Base-by-base conservation (phyloP, 2,797 vertebrate species). In the Trachops cirrhosus region DNA sequence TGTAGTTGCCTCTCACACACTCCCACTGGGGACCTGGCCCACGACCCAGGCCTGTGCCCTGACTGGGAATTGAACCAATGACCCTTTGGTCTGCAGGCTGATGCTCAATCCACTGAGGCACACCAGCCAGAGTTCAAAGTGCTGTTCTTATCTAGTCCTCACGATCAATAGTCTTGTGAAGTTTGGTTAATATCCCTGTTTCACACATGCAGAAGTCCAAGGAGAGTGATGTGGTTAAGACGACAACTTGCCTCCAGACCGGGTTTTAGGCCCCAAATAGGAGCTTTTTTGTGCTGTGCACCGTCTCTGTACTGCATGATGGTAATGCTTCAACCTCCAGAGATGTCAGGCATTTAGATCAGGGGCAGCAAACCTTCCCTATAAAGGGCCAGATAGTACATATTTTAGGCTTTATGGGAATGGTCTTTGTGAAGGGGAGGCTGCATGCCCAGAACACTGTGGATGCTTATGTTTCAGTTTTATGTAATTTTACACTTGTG, bases 111-210 rank as follows among this genome's bases (percentile, higher is more conserved):
- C 52, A 26, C 54, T 57, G 54, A 57, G 54, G 22, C 54, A 57
- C 54, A 26, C 54, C 22, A 57, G 54, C 54, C 54, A 10, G 54
- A 24, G 54, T 24, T 57, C 22, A 57, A 57, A 26, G 59, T 62
- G 59, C 59, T 62, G 11, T 32, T 62, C 29, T 32, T 22, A 34
- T 7, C 70, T 68, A 22, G 77, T 48, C 32, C 41, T 77, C 37
- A 46, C 16, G 4, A 0, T 39, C 16, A 4, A 0, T 46, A 3
- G 3, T 29, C 10, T 7, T n/a, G n/a, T 11, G 32, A 87, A 14
- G 5, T 34, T 39, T 19, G 34, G 32, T n/a, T 37, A 16, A 14
- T 8, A 21, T 37, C 44, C 67, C 26, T 75, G 32, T 41, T 67
- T 64, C 8, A 2, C 7, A 5, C 6, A 4, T 14, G 34, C 24